A percentile compares a stretch with the other conserved stretches of the same genome.
phyloP scores from a whole-genome alignment of 2,113 vertebrate species.

The Psophia crepitans region DNA sequence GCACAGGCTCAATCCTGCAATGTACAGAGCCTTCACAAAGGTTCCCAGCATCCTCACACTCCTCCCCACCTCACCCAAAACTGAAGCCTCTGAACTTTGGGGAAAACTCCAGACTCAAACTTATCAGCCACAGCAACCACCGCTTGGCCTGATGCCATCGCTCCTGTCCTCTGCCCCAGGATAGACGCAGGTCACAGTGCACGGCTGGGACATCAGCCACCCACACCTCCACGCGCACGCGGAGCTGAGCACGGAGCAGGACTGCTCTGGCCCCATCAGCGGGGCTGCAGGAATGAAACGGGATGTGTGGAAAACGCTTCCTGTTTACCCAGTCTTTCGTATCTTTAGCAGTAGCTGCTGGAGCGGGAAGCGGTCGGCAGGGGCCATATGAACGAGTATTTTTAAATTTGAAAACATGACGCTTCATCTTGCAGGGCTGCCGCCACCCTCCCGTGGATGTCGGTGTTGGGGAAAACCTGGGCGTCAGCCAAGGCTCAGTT shows the following conservation, averaged over 20 bases:
- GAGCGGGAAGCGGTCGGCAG: neutral
- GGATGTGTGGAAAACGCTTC: neutral
- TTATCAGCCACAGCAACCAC: neutral
- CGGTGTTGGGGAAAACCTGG: neutral
- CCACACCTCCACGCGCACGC: fast-evolving
- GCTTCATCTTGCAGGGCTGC: fast-evolving
- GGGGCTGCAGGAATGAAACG: neutral
- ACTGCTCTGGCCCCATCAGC: neutral
- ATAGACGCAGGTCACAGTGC: neutral
- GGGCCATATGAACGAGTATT: neutral
- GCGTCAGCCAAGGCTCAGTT: neutral
- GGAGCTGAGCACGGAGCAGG: fast-evolving
- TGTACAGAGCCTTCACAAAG: neutral
- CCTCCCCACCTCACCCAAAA: neutral
- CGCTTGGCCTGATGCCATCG: neutral
- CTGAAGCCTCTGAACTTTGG: neutral
- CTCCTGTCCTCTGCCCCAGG: neutral
- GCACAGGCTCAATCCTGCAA: neutral
- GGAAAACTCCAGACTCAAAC: neutral
- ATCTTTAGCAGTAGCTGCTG: neutral
- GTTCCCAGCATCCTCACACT: neutral
- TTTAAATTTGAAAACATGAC: neutral
- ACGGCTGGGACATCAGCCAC: fast-evolving
- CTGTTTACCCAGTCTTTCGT: neutral
- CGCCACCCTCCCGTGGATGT: neutral